Evolutionary conservation across 2,888 invertebrate genomes (phyloP).

Genomic region (Cataglyphis albicans): DNA sequence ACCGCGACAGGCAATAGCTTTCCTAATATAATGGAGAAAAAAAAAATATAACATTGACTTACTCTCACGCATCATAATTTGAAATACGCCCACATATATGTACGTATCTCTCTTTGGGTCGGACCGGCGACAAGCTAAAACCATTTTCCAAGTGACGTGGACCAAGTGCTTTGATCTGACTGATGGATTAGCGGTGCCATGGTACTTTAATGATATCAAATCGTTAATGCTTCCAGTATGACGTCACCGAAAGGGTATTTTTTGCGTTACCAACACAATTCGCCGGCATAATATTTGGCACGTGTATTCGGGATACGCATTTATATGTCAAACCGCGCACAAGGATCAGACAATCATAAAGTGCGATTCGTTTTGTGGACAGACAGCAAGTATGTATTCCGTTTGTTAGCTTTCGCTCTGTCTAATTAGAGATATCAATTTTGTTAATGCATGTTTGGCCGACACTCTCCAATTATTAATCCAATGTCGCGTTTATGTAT

Average conservation of each 20-base stretch:
- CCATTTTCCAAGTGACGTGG: slow-evolving; percentile 65
- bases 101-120: slow-evolving; percentile 35
- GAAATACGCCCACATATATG: slow-evolving; percentile 23
- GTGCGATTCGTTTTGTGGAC: slow-evolving; percentile 38
- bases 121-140: slow-evolving; percentile 43
- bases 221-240: slow-evolving; percentile 67
- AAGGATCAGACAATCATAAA: not conserved
- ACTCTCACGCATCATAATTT: slow-evolving; percentile 20
- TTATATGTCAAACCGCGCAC: slow-evolving; percentile 9
- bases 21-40: not conserved
- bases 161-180: slow-evolving; percentile 76
- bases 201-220: slow-evolving; percentile 72
- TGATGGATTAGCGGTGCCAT: slow-evolving; percentile 72
- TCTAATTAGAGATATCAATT: slow-evolving; percentile 68
- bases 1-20: not conserved
- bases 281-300: slow-evolving; percentile 41
- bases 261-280: slow-evolving; percentile 17
- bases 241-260: slow-evolving; percentile 64
- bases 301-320: slow-evolving; percentile 45
- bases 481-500: slow-evolving; percentile 43
- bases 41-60: not conserved
- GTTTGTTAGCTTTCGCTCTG: slow-evolving; percentile 45
- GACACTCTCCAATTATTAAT: slow-evolving; percentile 62
- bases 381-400: slow-evolving; percentile 41
- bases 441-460: slow-evolving; percentile 64